Base-by-base conservation (phyloP, 2,797 vertebrate genomes). In the Fistularia commersonii region DNA sequence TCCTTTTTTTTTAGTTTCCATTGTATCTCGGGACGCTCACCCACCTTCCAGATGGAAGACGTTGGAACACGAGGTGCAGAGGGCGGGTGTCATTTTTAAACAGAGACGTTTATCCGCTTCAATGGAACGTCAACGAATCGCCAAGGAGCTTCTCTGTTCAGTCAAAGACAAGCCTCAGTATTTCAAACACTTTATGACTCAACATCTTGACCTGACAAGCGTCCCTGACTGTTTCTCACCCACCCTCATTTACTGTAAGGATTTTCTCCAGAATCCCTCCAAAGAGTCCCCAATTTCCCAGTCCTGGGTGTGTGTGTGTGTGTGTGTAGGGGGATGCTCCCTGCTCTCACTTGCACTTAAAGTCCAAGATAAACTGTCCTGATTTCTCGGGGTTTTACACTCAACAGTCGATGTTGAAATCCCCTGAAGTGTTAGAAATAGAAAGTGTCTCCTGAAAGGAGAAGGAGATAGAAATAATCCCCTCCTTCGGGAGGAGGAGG, bases 371-470 rank as follows among this genome's bases (percentile, higher is more conserved):
- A 45, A 56, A 48, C 38, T 61, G 54, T 48, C 14, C 36, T 36
- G 4, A 3, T 8, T 8, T 40, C 6, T 13, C 33, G 9, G 32
- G 4, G 35, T 11, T 31, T 11, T 9, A 23, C 23, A 23, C 10
- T 13, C 45, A 11, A 11, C 14, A n/a, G 33, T 46, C 53, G 6
- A 43, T 54, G 40, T 51, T 68, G 32, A 11, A 23, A 23, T 4
- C 23, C 23, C 23, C 23, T 4, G n/a, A 23, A 23, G 23, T 42
- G 45, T 14, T 74, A 60, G 64, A 76, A 75, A 74, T 61, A 68
- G 60, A 76, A 68, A 67, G 36, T 32, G 48, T 64, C 46, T 34
- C 15, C 33, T 50, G 14, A 51, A 63, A 76, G 81, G 81, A 45
- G 46, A 78, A 83, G 58, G 54, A 52, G 51, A 49, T 38, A 9